Evolutionary conservation across 1,140 invertebrate species (phyloP).

Genomic region (Episyrphus balteatus): DNA sequence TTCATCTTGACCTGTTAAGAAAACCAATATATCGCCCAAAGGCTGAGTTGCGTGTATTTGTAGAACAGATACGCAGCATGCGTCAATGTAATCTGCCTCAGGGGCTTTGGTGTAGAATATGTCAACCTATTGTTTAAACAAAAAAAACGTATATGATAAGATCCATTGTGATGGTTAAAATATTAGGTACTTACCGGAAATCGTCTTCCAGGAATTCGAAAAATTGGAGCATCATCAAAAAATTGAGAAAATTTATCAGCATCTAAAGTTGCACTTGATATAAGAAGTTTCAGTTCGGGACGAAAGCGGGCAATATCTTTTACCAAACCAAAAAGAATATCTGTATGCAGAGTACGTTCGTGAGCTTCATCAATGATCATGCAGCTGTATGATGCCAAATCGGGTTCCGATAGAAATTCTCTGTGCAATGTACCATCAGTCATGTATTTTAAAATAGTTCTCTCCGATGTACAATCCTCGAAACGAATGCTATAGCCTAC

Average conservation of each 20-base stretch:
- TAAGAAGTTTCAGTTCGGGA: slow-evolving; percentile 88
- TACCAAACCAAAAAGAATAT: slow-evolving; percentile 95
- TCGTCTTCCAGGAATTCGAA: slow-evolving; percentile 83
- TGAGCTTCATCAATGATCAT: slow-evolving; percentile 99
- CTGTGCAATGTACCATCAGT: slow-evolving; percentile 96
- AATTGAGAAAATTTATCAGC: slow-evolving; percentile 97
- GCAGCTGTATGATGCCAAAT: slow-evolving; percentile 87
- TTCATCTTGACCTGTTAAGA: slow-evolving; percentile 92
- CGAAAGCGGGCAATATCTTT: slow-evolving; percentile 96
- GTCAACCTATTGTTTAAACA: slow-evolving; percentile 46
- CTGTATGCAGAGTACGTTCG: slow-evolving; percentile 94
- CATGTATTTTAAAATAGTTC: slow-evolving; percentile 99
- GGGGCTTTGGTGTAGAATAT: slow-evolving; percentile 99
- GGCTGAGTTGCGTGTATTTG: slow-evolving; percentile 98
- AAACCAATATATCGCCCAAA: slow-evolving; percentile 90
- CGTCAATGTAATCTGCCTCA: slow-evolving; percentile 97
- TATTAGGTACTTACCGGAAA: slow-evolving; percentile 45
- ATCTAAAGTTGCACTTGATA: slow-evolving; percentile 96
- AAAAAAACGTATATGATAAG: background rate
- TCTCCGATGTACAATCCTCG: slow-evolving; percentile 95
- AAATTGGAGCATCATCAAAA: slow-evolving; percentile 97
- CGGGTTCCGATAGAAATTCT: slow-evolving; percentile 95
- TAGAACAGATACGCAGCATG: slow-evolving; percentile 88
- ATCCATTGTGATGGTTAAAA: too few relatives aligned
- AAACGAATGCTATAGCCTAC: slow-evolving; percentile 99